Base-by-base conservation (phyloP, 2,113 vertebrate species). In the Misgurnus anguillicaudatus region DNA sequence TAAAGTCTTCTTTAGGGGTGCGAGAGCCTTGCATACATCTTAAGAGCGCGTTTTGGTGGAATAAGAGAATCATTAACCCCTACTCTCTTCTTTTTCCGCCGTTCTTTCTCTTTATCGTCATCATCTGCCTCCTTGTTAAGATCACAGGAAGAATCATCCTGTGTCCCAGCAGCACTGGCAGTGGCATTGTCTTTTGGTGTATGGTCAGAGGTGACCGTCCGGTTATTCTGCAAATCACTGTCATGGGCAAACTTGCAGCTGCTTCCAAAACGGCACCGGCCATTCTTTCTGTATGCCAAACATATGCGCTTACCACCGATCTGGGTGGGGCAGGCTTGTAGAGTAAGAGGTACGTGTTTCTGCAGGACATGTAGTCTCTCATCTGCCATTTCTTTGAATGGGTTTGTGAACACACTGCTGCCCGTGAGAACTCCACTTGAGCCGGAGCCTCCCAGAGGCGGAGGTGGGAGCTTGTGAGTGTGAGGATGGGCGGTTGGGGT, bases 201-300 rank as follows among this genome's bases (percentile, higher is more conserved):
- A 41, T 14, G 51, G 16, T 53, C 21, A 0, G 68, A 21, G 3
- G 24, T 75, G 31, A 21, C 2, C 1, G 0, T 36, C 24, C 7
- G 45, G 4, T 80, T 42, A 0, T 78, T 91, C 86, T 91, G 92
- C 17, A 95, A 87, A 85, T 95, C 93, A 13, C 92, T 94, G 80
- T 92, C 92, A 9, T 95, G 94, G 16, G 92, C 92, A 55, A 91
- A 94, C 84, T 93, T 94, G 86, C 94, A 95, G 31, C 89, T 90
- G 83, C 90, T 92, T 6, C 94, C 94, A 55, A 93, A 95, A 51
- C 93, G 88, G 73, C 94, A 95, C 60, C 92, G 86, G 0, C 92
- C 92, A 0, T 93, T 84, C 42, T 90, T 92, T 81, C 93, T 92
- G 84, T 93, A 94, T 0, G 90, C 84, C 42, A 93, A 84, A 11